A percentile compares a stretch with the other conserved stretches of the same genome.
Conservation (phyloP, 2,888 invertebrate genomes). For the Melangyna quadrimaculata region DNA sequence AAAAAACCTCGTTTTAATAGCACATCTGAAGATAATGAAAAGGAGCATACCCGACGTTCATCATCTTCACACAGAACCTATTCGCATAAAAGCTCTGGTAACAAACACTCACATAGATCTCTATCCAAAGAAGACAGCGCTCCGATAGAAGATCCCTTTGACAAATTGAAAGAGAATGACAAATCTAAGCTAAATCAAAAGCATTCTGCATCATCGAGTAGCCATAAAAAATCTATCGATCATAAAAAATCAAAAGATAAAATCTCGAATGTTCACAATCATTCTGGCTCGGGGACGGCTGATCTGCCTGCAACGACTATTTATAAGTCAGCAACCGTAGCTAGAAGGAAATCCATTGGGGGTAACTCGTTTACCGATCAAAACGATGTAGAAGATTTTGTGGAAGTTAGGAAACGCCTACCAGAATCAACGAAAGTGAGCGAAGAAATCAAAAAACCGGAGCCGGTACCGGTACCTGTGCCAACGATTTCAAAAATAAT, state of each 20-base stretch:
- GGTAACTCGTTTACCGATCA: not conserved
- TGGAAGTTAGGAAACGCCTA: not conserved
- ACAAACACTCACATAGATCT: not conserved
- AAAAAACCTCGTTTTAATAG: constrained; percentile 30
- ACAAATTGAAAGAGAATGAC: constrained; percentile 21
- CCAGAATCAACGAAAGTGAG: not conserved
- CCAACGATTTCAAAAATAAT: not conserved
- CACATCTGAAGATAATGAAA: not conserved
- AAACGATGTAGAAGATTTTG: not conserved
- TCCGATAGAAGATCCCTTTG: constrained; percentile 1
- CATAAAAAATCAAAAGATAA: constrained; percentile 2
- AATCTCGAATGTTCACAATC: not conserved
- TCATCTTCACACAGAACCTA: constrained; percentile 17
- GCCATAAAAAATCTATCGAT: not conserved
- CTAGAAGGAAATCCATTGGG: constrained; percentile 15
- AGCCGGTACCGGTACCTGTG: not conserved
- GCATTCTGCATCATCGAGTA: not conserved
- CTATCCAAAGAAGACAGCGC: not conserved
- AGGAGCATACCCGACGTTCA: not conserved
- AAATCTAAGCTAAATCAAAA: constrained; percentile 26
- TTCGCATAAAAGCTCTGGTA: not conserved
- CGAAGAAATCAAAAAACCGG: not conserved
- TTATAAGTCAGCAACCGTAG: constrained; percentile 25
- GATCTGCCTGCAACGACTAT: not conserved
- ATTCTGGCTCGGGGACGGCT: not conserved